Evolutionary conservation across 2,797 vertebrate species (phyloP), one percentile per base, ranked within the genome.

Genomic region (Rhinophrynus dorsalis): DNA sequence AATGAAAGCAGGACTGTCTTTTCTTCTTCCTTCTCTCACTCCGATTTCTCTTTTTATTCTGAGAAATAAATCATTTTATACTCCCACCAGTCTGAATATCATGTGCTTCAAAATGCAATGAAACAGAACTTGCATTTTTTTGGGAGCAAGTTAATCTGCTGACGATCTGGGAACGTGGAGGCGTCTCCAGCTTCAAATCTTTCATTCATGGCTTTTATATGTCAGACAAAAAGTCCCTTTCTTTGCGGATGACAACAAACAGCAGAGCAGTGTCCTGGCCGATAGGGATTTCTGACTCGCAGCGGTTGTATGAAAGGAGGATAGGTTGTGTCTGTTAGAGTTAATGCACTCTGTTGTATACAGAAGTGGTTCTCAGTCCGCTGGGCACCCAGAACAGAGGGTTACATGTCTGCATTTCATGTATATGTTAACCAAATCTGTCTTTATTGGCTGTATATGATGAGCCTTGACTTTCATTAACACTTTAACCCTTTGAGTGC

Each of bases 201-300:
- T 44, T 30, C 21, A 42, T 44, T 44, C 37, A 42, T 27, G 7
- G 37, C 8, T 42, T n/a, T 6, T 18, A 5, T 15, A 21, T 26
- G 55, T 12, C 50, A 13, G 17, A 56, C 29, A 56, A 54, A 54
- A 33, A 20, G 29, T 57, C 33, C 54, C 33, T 51, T 51, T 48
- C 17, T 23, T 6, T 24, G 7, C 10, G 6, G 8, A 32, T 38
- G 24, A 44, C 37, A 44, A 30, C 26, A 60, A 44, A 6, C 15
- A 18, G 9, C 38, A 12, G 6, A 2, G 13, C 20, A 21, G 40
- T 38, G 55, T 24, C 1, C 32, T 40, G 20, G 13, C 24, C 18
- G 38, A 60, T 44, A 60, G 20, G 13, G 37, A 20, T 44, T 44
- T 44, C 37, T 29, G 37, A 35, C 35, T 8, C 12, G 9, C 1